Base-by-base conservation (phyloP, 2,888 invertebrate species). In the Stenolophus ochropezus region DNA sequence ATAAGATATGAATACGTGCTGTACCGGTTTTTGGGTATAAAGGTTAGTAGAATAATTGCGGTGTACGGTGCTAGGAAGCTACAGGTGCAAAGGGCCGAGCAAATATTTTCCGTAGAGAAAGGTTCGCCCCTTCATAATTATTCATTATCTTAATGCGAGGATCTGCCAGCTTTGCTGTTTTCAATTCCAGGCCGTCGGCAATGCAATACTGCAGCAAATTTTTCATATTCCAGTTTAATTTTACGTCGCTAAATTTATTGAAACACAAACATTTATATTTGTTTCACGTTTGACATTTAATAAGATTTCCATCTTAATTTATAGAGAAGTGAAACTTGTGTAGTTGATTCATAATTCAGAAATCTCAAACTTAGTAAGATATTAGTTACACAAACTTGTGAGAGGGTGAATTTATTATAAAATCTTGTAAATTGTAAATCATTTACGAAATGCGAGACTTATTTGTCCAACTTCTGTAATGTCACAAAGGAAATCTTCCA, bases 121-220 rank as follows among this genome's bases (percentile, higher is more conserved):
- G 33, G 33, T 33, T 2, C 33, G 21, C 27, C 65, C 65, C 65
- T 69, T 69, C 65, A 69, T 69, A 69, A 69, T 69, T 69, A 69
- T 69, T 69, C 65, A 69, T 69, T 69, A 69, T 69, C 65, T 69
- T 69, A 69, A 69, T 69, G 33, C 65, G 1, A 1, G 65, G 65
- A 61, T 61, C 65, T 61, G 14, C 23, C 1, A 4, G 1, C 33
- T 8, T 2, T 4, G 33, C 33, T 42, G 11, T 42, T 42, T 42
- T 42, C 33, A 42, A 42, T 42, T 42, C 33, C 33, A 6, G 1
- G 33, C 1, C 33, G 33, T 42, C 33, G 11, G 33, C 6, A 42
- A 42, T 42, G 33, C 33, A 42, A 42, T 42, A 42, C 33, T 42
- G 33, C 33, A 42, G 11, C 33, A 2, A 42, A 42, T 11, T 11